Conservation (phyloP, 2,797 vertebrate species). For the Syncerus caffer region DNA sequence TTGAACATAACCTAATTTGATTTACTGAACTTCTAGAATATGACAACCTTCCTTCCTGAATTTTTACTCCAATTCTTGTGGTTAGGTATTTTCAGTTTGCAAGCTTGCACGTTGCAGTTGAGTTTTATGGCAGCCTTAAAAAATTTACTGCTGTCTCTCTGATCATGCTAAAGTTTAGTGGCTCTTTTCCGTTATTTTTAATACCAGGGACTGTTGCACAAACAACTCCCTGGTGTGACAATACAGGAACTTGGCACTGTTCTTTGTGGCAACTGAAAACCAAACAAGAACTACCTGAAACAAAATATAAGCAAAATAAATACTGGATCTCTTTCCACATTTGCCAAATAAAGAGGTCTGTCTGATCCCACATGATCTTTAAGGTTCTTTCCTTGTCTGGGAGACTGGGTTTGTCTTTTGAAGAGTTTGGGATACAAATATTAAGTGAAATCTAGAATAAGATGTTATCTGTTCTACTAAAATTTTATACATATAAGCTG, state of each 20-base stretch:
- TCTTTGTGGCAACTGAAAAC: background rate
- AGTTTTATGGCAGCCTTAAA: background rate
- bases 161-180: background rate
- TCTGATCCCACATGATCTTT: background rate
- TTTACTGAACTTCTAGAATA: background rate
- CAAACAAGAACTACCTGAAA: background rate
- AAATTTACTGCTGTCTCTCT: background rate
- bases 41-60: background rate
- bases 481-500: background rate
- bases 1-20: background rate
- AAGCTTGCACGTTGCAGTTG: background rate
- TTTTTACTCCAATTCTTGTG: background rate
- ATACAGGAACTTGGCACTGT: background rate
- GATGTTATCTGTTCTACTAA: background rate
- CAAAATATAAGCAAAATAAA: slow-evolving; percentile 1
- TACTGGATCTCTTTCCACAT: background rate
- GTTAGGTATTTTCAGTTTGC: slow-evolving; percentile 1
- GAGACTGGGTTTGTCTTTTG: background rate
- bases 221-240: background rate
- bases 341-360: slow-evolving; percentile 16
- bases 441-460: background rate
- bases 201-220: background rate
- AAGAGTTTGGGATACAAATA: background rate
- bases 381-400: background rate
- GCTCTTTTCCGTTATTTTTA: background rate